Conservation (phyloP, 2,113 vertebrate species). For the Vidua chalybeata region DNA sequence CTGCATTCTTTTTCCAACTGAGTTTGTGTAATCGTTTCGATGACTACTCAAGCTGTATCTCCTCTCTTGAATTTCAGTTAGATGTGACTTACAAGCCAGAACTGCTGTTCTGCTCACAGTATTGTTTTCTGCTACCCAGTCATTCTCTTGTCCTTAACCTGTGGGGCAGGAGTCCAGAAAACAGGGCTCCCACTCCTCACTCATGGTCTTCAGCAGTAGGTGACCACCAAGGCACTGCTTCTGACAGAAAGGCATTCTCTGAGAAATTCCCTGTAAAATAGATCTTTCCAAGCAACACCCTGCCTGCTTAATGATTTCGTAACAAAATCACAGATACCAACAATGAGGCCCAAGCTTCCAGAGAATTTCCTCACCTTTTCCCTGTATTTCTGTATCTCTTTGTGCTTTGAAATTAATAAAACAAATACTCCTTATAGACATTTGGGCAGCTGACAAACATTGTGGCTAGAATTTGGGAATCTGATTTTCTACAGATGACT, state of each 20-base stretch:
- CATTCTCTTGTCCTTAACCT: neutral
- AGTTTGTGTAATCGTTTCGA: neutral
- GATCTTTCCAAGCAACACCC: neutral
- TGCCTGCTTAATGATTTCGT: neutral
- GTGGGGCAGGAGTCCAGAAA: neutral
- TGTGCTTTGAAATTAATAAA: neutral
- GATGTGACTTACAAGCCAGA: neutral
- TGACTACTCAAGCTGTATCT: neutral
- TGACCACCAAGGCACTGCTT: neutral
- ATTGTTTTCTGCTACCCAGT: neutral
- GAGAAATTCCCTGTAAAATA: neutral
- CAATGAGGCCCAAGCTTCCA: neutral
- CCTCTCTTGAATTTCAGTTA: neutral
- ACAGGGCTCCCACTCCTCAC: neutral
- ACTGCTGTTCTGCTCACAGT: neutral
- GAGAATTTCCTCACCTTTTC: neutral
- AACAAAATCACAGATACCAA: neutral
- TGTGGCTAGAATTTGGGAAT: neutral
- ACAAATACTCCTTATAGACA: neutral
- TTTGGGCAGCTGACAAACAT: neutral
- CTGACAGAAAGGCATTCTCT: neutral
- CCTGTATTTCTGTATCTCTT: neutral
- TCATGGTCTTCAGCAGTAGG: neutral
- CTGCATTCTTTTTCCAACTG: conserved; percentile 22
- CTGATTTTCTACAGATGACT: neutral